Evolutionary conservation across 2,888 invertebrate species (phyloP).

Genomic region (Athetis lepigone): DNA sequence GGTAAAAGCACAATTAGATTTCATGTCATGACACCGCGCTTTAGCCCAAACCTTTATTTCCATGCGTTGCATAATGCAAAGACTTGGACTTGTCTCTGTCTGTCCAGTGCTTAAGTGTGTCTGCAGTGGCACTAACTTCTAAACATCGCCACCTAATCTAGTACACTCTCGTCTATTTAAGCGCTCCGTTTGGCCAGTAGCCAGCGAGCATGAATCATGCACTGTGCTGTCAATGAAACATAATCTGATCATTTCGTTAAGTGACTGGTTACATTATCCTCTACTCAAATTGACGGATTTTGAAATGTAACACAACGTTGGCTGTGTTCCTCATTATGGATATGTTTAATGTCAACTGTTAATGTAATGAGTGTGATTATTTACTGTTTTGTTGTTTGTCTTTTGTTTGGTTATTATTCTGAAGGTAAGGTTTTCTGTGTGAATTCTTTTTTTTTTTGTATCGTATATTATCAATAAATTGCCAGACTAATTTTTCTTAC

Average conservation of each 20-base stretch:
- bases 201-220: conserved; percentile 77
- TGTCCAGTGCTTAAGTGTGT: conserved; percentile 33
- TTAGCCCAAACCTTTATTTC: too few species aligned
- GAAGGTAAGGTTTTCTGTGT: too few species aligned
- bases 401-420: not conserved
- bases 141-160: conserved; percentile 56
- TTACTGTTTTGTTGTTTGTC: conserved; percentile 7
- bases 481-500: not conserved
- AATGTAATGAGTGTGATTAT: conserved; percentile 24
- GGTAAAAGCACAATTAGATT: too few species aligned
- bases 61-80: too few species aligned
- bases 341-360: conserved; percentile 47
- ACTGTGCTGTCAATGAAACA: conserved; percentile 77
- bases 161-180: conserved; percentile 63
- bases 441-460: not conserved
- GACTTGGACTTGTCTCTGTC: too few species aligned
- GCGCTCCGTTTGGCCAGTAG: conserved; percentile 69
- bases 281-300: conserved; percentile 59
- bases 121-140: conserved; percentile 41
- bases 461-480: not conserved
- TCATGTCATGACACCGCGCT: too few species aligned
- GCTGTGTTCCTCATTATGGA: conserved; percentile 19
- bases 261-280: conserved; percentile 75
- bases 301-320: conserved; percentile 57
- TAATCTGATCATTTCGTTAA: conserved; percentile 74